Evolutionary conservation across 2,797 vertebrate species (phyloP).

Genomic region (Eulemur rubriventer): DNA sequence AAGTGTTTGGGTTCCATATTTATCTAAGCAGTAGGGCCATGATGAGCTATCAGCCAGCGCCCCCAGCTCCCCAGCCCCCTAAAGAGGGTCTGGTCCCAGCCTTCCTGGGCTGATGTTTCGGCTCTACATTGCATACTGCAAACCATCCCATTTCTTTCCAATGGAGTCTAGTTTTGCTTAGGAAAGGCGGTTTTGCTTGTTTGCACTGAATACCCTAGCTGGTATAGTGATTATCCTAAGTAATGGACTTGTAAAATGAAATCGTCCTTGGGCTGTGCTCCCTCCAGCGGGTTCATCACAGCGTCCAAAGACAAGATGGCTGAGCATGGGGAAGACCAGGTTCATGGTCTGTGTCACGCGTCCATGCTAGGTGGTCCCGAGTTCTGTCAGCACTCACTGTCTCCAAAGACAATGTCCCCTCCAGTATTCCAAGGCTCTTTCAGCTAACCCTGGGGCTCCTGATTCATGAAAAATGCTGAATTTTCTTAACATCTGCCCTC

Average conservation of each 20-base stretch:
- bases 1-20: background rate
- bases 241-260: background rate
- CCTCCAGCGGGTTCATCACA: background rate
- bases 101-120: background rate
- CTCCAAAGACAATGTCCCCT: background rate
- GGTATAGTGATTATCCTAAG: background rate
- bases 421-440: background rate
- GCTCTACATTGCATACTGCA: no score
- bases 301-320: background rate
- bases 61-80: background rate
- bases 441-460: background rate
- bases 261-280: background rate
- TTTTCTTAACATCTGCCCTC: constrained; percentile 24
- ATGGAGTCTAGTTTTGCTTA: background rate
- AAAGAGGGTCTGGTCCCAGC: background rate
- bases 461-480: background rate
- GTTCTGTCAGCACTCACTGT: background rate
- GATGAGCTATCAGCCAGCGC: background rate
- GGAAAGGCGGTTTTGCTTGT: background rate
- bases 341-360: background rate
- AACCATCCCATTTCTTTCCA: background rate
- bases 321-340: background rate
- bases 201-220: background rate
- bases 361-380: background rate
- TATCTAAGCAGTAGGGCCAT: background rate